Percentiles rank a stretch among this genome's conserved stretches.
Evolutionary conservation across 2,113 vertebrate genomes (phyloP).

Genomic region (Corvus hawaiiensis): DNA sequence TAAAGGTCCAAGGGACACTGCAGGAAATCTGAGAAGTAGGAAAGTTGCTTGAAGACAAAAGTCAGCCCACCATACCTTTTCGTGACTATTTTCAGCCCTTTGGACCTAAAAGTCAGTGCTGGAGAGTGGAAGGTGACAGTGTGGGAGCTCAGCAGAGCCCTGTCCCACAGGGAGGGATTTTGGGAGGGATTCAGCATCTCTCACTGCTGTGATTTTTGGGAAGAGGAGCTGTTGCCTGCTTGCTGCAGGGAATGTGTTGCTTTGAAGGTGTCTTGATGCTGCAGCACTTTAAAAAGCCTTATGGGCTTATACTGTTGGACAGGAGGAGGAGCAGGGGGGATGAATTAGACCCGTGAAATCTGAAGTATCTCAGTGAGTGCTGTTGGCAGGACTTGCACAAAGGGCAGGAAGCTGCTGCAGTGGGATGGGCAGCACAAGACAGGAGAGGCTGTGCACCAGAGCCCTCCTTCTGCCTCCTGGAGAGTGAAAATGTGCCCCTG

Average conservation of each 20-base stretch:
- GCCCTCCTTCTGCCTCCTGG: not conserved
- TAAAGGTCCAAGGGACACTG: not conserved
- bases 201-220: not conserved
- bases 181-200: not conserved
- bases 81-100: not conserved
- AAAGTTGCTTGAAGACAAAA: not conserved
- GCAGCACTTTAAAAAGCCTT: not conserved
- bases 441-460: not conserved
- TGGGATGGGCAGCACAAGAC: not conserved
- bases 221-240: fast-evolving
- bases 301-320: not conserved
- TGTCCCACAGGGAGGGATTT: not conserved
- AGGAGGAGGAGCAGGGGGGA: not conserved
- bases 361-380: fast-evolving
- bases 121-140: fast-evolving
- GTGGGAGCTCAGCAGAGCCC: not conserved
- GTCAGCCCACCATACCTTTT: not conserved
- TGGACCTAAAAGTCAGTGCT: not conserved
- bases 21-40: not conserved
- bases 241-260: fast-evolving
- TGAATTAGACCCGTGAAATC: not conserved
- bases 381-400: not conserved
- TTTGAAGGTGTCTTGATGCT: not conserved
- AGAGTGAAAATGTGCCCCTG: not conserved
- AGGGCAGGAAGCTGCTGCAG: not conserved